phyloP scores from a whole-genome alignment of 2,113 vertebrate species.

The Ramphastos sulfuratus region DNA sequence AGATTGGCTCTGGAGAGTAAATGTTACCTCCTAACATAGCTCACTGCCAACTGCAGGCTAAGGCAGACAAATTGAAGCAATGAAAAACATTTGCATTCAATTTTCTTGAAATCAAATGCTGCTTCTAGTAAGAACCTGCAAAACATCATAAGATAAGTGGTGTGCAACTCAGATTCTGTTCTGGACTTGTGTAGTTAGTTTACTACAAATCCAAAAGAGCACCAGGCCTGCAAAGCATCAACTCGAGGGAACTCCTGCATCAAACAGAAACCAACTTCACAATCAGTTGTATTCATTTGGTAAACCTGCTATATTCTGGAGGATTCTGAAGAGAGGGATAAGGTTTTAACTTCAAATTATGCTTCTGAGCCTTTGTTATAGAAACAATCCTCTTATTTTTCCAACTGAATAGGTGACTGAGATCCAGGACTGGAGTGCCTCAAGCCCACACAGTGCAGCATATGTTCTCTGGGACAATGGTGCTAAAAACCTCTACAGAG shows the following conservation, averaged over 20 bases:
- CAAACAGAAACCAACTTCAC: neutral
- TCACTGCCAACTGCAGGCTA: neutral
- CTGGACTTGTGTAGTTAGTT: neutral
- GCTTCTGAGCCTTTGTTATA: neutral
- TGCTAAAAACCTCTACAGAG: constrained; percentile 98
- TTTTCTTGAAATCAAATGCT: neutral
- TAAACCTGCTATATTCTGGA: neutral
- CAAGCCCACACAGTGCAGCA: constrained; percentile 96
- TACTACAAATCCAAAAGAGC: neutral
- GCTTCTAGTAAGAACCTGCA: neutral
- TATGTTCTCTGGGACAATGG: constrained; percentile 99
- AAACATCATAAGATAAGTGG: neutral
- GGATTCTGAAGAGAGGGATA: neutral
- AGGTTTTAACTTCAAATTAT: neutral
- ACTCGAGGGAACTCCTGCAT: neutral
- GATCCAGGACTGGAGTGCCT: constrained; percentile 98
- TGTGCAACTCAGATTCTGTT: neutral
- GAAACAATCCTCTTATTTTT: neutral
- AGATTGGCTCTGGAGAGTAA: neutral
- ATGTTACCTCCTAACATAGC: neutral
- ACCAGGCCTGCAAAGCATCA: neutral
- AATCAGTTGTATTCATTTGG: neutral
- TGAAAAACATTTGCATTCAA: neutral
- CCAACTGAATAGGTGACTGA: constrained; percentile 88
- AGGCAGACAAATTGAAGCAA: neutral